Percentiles rank a stretch among this genome's conserved stretches.
These are phyloP conservation scores for Paralinhomoeus sp. DNA, from an alignment of 2,888 invertebrate genomes.

Conservation along the genomic window DNA sequence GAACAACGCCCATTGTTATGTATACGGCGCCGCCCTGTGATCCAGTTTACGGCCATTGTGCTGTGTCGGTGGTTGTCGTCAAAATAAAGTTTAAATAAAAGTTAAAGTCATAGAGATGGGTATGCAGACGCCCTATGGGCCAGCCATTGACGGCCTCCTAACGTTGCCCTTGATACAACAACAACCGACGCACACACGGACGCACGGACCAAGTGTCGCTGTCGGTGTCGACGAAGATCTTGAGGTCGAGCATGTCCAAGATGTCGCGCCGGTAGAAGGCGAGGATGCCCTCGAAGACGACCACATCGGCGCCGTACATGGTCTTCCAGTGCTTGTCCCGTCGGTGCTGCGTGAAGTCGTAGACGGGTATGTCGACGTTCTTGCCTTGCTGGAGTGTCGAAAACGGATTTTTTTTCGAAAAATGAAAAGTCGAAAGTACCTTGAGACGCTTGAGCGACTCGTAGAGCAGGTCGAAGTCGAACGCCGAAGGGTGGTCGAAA, in stretches of 20 bases:
- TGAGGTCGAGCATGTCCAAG: slow-evolving; percentile 66
- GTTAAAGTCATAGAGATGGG: too few species aligned
- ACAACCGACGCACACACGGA: too few species aligned
- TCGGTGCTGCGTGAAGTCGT: slow-evolving; percentile 65
- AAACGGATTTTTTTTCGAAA: slow-evolving; percentile 7
- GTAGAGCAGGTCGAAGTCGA: slow-evolving; percentile 74
- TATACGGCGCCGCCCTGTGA: too few species aligned
- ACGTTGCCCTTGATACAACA: too few species aligned
- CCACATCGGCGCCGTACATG: slow-evolving; percentile 98
- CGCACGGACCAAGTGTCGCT: slow-evolving; percentile 50
- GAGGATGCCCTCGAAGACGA: slow-evolving; percentile 94
- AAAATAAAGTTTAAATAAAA: too few species aligned
- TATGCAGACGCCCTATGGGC: too few species aligned
- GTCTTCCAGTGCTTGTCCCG: slow-evolving; percentile 33
- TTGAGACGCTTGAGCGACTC: slow-evolving; percentile 54
- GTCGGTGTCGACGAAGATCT: slow-evolving; percentile 95
- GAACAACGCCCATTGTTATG: too few species aligned
- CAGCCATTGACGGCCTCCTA: too few species aligned
- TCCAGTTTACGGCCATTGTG: too few species aligned
- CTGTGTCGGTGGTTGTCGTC: too few species aligned
- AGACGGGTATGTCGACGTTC: slow-evolving; percentile 51
- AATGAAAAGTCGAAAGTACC: neutral
- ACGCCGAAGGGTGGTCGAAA: slow-evolving; percentile 97
- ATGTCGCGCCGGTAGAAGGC: slow-evolving; percentile 65
- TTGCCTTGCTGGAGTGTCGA: too few species aligned